Conservation (phyloP, 2,888 invertebrate species). For the Standfussiana lucernea region DNA sequence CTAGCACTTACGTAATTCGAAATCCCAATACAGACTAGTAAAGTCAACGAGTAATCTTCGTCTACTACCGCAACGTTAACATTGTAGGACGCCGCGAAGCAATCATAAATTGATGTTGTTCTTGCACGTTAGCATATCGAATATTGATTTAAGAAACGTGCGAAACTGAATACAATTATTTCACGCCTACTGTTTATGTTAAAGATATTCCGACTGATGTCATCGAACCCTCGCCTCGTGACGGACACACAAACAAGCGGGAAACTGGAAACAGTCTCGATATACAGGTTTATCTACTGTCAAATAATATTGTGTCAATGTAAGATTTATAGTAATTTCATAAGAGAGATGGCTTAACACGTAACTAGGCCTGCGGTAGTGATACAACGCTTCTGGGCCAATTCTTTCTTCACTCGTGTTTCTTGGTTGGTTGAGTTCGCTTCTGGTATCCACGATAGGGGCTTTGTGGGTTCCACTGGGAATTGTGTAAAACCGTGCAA, state of each 20-base stretch:
- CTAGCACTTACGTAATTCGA: background rate
- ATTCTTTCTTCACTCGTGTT: conserved; percentile 31
- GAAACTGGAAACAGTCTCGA: conserved; percentile 59
- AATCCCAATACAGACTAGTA: background rate
- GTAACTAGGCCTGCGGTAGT: conserved; percentile 59
- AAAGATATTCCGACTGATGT: conserved; percentile 40
- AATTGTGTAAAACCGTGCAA: conserved; percentile 21
- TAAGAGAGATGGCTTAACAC: conserved; percentile 62
- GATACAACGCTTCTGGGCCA: conserved; percentile 38
- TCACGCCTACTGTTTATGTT: conserved; percentile 39
- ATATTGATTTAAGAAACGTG: conserved; percentile 49
- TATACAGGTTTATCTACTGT: conserved; percentile 62
- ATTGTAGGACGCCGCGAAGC: conserved; percentile 18
- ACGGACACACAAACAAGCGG: conserved; percentile 39
- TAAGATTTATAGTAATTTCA: conserved; percentile 67
- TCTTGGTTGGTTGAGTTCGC: conserved; percentile 21
- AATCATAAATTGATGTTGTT: conserved; percentile 36
- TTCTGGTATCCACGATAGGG: conserved; percentile 27
- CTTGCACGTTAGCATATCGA: conserved; percentile 41
- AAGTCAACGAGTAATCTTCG: background rate
- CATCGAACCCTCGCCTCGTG: conserved; percentile 47
- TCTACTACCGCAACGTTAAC: background rate
- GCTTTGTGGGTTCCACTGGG: conserved; percentile 11
- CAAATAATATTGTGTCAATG: conserved; percentile 68
- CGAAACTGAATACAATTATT: conserved; percentile 35